Base-by-base conservation (phyloP, 2,113 vertebrate genomes). In the Acinonyx jubatus region DNA sequence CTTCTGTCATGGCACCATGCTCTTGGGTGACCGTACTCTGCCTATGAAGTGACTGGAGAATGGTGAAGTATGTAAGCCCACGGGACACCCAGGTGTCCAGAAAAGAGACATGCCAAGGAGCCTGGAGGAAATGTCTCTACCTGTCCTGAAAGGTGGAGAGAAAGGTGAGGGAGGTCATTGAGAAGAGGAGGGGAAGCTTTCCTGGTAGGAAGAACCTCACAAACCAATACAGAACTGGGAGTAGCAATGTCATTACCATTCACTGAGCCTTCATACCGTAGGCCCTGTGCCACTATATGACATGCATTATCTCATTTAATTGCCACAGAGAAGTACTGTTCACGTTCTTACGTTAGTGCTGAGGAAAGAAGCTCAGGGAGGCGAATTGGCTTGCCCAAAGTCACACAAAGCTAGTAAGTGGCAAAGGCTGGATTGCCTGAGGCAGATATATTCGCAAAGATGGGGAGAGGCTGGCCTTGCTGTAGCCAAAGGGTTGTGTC, bases 31-130 rank as follows among this genome's bases (percentile, higher is more conserved):
- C 65, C n/a, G 2, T 23, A 52, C 2, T 29, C 71, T 73, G 36
- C 19, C 82, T 76, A 4, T 12, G 89, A 33, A 63, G 31, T 48
- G 16, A 52, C 9, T 68, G 69, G 52, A 68, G 45, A 50, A 50
- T 2, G 6, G 29, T 23, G 45, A 38, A 0, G 29, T 57, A 5
- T 10, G 19, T 31, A 8, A 83, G n/a, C 2, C 41, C 2, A 0
- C 15, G 9, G 21, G 65, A 7, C 14, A 69, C 2, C 19, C 36
- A 41, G 36, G 38, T n/a, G 45, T 88, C 55, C 48, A 25, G 68
- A 15, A 61, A 41, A 73, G 69, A 73, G 69, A 41, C 1, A 31
- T 3, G 11, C 4, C 21, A 71, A 38, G 23, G 38, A 50, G 21
- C 36, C 31, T 73, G 29, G 82, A 50, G 8, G 15, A 80, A 90